A percentile compares a stretch with the other conserved stretches of the same genome.
Evolutionary conservation across 2,113 vertebrate species (phyloP).

Genomic region (Thalassarche chlororhynchos): DNA sequence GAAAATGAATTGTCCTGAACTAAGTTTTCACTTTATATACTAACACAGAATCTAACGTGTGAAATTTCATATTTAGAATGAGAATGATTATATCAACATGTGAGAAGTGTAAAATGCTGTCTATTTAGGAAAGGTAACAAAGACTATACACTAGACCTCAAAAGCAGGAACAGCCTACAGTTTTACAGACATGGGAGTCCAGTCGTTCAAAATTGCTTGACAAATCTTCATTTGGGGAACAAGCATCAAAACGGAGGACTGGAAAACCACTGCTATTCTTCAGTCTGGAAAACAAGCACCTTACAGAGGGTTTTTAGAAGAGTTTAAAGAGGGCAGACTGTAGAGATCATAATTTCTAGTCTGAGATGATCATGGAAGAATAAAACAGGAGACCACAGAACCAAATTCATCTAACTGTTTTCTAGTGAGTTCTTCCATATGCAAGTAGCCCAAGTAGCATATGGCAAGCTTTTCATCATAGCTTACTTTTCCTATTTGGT

Average conservation of each 20-base stretch:
- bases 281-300: background rate
- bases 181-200: background rate
- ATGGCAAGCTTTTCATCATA: background rate
- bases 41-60: background rate
- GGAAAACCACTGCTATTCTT: background rate
- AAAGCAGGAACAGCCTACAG: background rate
- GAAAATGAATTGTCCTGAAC: background rate
- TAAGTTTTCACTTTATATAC: background rate
- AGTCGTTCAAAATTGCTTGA: background rate
- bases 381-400: background rate
- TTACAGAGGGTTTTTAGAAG: background rate
- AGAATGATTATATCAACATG: background rate
- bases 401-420: background rate
- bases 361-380: background rate
- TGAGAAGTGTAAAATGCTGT: background rate
- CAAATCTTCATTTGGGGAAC: background rate
- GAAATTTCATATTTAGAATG: background rate
- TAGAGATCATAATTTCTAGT: background rate
- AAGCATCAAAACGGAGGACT: background rate
- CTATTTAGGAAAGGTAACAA: background rate
- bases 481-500: background rate
- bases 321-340: background rate
- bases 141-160: background rate
- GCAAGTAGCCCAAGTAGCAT: background rate
- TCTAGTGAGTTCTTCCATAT: background rate